Percentiles rank a stretch among this genome's conserved stretches.
These are phyloP conservation scores for Falco concolor DNA, from an alignment of 2,797 vertebrate genomes.

Conservation along the genomic window DNA sequence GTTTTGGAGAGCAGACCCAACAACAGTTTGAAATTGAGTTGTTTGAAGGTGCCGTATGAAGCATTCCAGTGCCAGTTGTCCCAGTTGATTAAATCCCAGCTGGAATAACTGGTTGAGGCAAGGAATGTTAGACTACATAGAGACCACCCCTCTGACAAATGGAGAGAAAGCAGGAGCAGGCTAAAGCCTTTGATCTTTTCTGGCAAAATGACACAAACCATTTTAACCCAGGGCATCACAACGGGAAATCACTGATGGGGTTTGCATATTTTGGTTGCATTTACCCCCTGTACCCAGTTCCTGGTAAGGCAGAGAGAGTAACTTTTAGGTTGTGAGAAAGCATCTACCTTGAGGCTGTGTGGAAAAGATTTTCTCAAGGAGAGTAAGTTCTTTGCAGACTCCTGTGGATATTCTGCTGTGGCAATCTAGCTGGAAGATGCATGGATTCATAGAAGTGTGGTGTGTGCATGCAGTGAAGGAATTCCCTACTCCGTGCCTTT, in stretches of 20 bases:
- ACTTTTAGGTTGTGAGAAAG: not conserved
- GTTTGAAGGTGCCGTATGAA: not conserved
- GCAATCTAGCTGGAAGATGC: not conserved
- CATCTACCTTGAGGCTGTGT: not conserved
- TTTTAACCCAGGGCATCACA: not conserved
- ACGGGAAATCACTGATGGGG: not conserved
- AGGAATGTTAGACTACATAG: not conserved
- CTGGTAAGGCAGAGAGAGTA: not conserved
- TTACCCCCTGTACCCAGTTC: not conserved
- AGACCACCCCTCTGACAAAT: not conserved
- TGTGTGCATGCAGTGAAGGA: not conserved
- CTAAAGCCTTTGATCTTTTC: not conserved
- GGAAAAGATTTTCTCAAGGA: not conserved
- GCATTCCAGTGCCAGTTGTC: not conserved
- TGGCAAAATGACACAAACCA: not conserved
- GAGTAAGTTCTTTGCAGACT: not conserved
- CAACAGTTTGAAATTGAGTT: not conserved
- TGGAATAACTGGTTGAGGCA: not conserved
- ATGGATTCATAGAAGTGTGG: not conserved
- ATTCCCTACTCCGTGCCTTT: not conserved
- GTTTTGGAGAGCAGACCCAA: not conserved
- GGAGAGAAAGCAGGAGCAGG: not conserved
- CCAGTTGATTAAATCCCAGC: not conserved
- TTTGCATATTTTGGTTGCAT: not conserved
- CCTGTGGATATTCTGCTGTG: not conserved